Conservation (phyloP, 2,797 vertebrate genomes). For the Streptopelia turtur region DNA sequence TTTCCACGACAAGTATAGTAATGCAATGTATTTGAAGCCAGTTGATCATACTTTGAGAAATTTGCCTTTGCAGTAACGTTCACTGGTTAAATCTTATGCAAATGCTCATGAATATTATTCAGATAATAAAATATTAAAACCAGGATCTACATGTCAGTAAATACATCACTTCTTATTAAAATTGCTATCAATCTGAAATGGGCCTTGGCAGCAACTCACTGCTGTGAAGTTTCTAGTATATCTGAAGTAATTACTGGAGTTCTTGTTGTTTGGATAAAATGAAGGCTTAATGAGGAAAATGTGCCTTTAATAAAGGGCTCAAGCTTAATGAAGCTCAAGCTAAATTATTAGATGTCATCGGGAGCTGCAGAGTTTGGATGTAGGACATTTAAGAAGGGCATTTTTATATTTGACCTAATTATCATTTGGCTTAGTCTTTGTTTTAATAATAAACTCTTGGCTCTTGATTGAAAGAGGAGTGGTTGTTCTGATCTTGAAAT, state of each 20-base stretch:
- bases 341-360: not conserved
- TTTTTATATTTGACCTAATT: constrained; percentile 3
- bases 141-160: not conserved
- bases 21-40: not conserved
- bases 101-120: not conserved
- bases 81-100: not conserved
- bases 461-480: not conserved
- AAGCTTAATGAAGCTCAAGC: not conserved
- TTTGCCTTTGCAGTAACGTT: not conserved
- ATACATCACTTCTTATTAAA: not conserved
- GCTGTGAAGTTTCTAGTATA: not conserved
- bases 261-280: not conserved
- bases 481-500: constrained; percentile 4
- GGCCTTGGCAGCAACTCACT: not conserved
- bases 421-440: not conserved
- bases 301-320: not conserved
- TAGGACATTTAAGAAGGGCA: not conserved
- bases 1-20: not conserved
- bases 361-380: not conserved
- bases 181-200: not conserved
- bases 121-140: not conserved
- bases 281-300: not conserved
- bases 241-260: not conserved
- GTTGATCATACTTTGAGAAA: not conserved
- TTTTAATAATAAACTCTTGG: constrained; percentile 33